Evolutionary conservation across 2,797 vertebrate genomes (phyloP), one percentile per base, ranked within the genome.

Genomic region (Megalops cyprinoides): DNA sequence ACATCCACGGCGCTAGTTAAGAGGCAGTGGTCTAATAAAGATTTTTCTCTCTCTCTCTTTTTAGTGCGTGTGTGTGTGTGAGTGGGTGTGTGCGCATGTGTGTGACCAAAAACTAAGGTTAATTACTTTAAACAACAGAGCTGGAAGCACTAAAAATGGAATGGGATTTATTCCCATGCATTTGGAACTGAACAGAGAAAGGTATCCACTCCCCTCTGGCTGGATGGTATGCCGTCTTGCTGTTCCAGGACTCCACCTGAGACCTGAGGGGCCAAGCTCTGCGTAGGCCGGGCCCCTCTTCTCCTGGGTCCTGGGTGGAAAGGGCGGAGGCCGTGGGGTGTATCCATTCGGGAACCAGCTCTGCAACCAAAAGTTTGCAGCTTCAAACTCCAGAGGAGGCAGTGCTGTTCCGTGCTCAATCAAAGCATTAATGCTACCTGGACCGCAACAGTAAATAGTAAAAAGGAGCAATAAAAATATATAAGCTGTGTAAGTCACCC

Each of bases 71-170:
- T 14, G 28, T 31, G 60, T 15, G 60, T 3, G 51, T n/a, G n/a
- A n/a, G 60, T 15, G 60, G 3, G 60, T 12, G 60, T 34, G 34
- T 20, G 65, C 9, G 34, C 7, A 34, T 37, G 9, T 65, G 60
- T 34, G 60, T 65, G 91, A n/a, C n/a, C n/a, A n/a, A 95, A 97
- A 97, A 98, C 97, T 97, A 97, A 97, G 96, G 96, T 98, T 98
- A 98, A 98, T 99, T 97, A 97, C 97, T 97, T 97, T 95, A 96
- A 97, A 97, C 97, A 96, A 96, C 95, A 96, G 96, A 89, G 94
- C 96, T 96, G 90, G 91, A 94, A 96, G 96, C 94, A 85, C 76
- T 79, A 90, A 91, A 96, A 93, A 94, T 81, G 90, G 89, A 94
- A 93, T 95, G 91, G 91, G 89, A 90, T 94, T 92, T 95, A 95